Conservation (phyloP, 2,797 vertebrate species). For the Psittacula echo region DNA sequence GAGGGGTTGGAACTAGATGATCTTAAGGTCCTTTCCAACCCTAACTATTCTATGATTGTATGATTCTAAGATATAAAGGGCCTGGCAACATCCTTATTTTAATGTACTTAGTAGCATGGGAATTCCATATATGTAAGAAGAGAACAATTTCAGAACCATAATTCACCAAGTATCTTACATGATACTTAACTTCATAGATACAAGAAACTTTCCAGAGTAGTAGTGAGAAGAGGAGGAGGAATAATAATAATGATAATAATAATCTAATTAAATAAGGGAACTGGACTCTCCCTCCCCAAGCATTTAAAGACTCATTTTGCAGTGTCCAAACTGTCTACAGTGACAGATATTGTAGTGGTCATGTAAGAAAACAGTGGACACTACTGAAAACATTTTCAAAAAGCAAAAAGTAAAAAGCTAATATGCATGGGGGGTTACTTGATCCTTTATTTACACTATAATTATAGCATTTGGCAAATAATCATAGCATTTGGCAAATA, state of each 20-base stretch:
- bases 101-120: not conserved
- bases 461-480: not conserved
- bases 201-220: not conserved
- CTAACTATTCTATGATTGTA: too few species aligned
- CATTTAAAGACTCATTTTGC: not conserved
- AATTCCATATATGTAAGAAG: not conserved
- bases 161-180: not conserved
- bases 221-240: not conserved
- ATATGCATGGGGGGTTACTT: not conserved
- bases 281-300: not conserved
- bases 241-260: fast-evolving
- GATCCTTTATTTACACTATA: not conserved
- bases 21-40: too few species aligned
- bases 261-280: not conserved
- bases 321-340: not conserved
- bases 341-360: not conserved
- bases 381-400: not conserved
- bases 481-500: not conserved
- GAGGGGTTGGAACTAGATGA: too few species aligned
- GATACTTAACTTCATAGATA: not conserved
- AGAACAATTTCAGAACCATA: not conserved
- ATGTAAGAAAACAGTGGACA: not conserved
- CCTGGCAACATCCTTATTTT: not conserved
- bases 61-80: not conserved
- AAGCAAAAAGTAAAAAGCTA: not conserved